Evolutionary conservation across 2,888 invertebrate species (phyloP), one percentile per base, ranked within the genome.

Genomic region (Unio pictorum): DNA sequence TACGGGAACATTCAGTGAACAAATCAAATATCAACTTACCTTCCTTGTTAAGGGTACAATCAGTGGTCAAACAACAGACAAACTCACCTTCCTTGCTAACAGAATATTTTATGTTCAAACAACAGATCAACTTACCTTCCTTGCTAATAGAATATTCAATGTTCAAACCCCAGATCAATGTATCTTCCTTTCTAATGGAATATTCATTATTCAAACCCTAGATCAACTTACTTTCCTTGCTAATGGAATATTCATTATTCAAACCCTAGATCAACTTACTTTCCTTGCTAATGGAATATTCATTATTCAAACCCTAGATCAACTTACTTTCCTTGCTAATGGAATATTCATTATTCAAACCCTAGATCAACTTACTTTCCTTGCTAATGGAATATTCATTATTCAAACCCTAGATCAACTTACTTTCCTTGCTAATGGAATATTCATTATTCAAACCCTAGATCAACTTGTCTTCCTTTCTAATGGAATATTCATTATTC

Each of bases 161-260:
- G 45, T 11, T 2, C 15, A 45, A 45, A 45, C 15, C 45, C 11
- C 15, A 11, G 15, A 45, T 45, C 15, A 45, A 45, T 76, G 73
- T 79, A 90, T 89, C 84, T 85, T 87, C 79, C 87, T 83, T 28
- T 90, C 89, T 34, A 97, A 90, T 8, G 95, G 94, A 61, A 96
- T 94, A 57, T 95, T 95, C 62, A 98, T 91, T 90, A 15, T 45
- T 45, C 45, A 45, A 45, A 45, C 45, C 45, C 45, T 15, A 15
- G 15, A 45, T 45, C 45, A 45, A 45, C 77, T 74, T 79, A 90
- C 89, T 84, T 85, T 87, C 79, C 86, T 83, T 28, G 90, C 89
- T 45, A 97, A 90, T 8, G 95, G 94, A 61, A 96, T 94, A 57
- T 95, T 95, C 63, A 98, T 0, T 34, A 91, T 90, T 98, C 97